These are phyloP conservation scores for Drosophila helvetica DNA, from an alignment of 2,888 invertebrate genomes.

Conservation along the genomic window DNA sequence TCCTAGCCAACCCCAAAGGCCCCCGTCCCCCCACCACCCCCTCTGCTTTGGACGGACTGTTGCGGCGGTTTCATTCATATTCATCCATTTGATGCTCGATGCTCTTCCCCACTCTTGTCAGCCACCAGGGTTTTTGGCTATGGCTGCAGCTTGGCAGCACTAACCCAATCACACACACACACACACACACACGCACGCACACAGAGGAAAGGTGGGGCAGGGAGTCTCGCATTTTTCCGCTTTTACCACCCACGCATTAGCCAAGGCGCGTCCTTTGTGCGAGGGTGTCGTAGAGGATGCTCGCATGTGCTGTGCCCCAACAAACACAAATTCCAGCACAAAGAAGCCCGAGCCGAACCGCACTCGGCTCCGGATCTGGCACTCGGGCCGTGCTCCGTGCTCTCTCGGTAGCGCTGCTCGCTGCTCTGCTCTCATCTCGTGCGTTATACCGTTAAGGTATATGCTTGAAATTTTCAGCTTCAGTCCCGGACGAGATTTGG, in stretches of 20 bases:
- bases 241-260: slow-evolving; percentile 28
- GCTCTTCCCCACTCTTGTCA: slow-evolving; percentile 37
- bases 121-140: slow-evolving; percentile 42
- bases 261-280: slow-evolving; percentile 54
- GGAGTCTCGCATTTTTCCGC: slow-evolving; percentile 44
- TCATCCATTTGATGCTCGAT: slow-evolving; percentile 71
- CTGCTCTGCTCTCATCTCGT: slow-evolving; percentile 21
- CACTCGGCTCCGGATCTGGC: not conserved
- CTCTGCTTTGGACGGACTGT: slow-evolving; percentile 53
- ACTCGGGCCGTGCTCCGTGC: slow-evolving; percentile 11
- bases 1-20: slow-evolving; percentile 2
- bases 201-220: slow-evolving; percentile 5
- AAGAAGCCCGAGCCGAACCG: slow-evolving; percentile 23
- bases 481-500: slow-evolving; percentile 83
- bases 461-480: slow-evolving; percentile 68
- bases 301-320: slow-evolving; percentile 69
- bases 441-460: slow-evolving; percentile 70
- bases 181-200: not conserved
- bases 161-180: slow-evolving; percentile 8
- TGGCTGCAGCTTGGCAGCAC: slow-evolving; percentile 16
- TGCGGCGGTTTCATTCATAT: slow-evolving; percentile 73
- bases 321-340: slow-evolving; percentile 77
- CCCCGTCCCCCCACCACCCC: not conserved
- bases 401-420: slow-evolving; percentile 31
- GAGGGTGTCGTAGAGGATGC: slow-evolving; percentile 75